Evolutionary conservation across 2,797 vertebrate genomes (phyloP).

Genomic region (Aselliscus stoliczkanus): DNA sequence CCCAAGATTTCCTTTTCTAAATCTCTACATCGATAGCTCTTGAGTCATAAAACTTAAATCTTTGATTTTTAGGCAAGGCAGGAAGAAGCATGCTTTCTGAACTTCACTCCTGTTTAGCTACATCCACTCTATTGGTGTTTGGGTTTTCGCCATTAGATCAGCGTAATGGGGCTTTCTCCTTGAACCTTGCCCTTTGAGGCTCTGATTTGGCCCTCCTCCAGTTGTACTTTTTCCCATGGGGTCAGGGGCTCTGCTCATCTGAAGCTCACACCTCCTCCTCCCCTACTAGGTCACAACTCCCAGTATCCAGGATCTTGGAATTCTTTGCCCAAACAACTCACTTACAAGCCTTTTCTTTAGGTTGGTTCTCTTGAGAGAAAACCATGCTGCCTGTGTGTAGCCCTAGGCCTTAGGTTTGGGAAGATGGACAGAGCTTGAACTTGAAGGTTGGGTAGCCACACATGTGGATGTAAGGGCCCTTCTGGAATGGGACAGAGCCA

Average conservation of each 20-base stretch:
- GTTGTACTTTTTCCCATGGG: background rate
- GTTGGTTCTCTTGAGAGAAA: background rate
- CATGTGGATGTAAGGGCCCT: background rate
- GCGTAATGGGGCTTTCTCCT: background rate
- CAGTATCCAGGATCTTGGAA: background rate
- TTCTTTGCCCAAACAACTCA: background rate
- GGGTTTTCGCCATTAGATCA: background rate
- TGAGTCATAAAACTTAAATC: background rate
- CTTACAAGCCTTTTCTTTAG: background rate
- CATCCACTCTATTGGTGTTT: background rate
- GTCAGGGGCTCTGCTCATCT: background rate
- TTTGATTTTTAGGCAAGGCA: background rate
- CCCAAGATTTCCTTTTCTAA: background rate
- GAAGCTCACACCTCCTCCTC: background rate
- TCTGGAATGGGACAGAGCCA: background rate
- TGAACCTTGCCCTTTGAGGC: background rate
- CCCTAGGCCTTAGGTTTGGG: background rate
- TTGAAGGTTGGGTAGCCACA: background rate
- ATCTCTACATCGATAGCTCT: constrained; percentile 1
- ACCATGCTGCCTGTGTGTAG: background rate
- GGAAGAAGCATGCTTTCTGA: background rate
- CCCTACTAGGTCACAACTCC: background rate
- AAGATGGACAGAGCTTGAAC: background rate
- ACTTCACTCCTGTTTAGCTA: background rate
- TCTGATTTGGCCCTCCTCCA: background rate